Evolutionary conservation across 2,888 invertebrate genomes (phyloP), one percentile per base, ranked within the genome.

Genomic region (Odontocerum albicorne): DNA sequence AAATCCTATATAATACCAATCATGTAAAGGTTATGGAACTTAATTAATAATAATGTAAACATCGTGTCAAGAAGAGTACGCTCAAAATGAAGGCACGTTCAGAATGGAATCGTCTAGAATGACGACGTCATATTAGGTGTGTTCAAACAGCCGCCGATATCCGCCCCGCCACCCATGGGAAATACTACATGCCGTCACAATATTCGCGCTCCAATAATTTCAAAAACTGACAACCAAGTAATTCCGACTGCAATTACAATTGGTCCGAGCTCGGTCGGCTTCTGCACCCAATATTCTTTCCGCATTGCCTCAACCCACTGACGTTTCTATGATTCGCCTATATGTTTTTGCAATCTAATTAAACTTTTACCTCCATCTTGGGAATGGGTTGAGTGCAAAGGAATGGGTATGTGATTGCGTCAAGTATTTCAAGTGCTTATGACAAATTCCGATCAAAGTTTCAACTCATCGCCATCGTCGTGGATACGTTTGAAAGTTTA

Each of bases 161-260:
- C 6, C 15, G 6, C 31, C 40, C 19, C 13, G 42, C 40, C 12
- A 22, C 60, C 52, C 58, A 60, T 65, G 66, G 56, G 66, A 67
- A 65, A 60, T 61, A 21, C 55, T 49, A 51, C 67, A 65, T 62
- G 62, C 62, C 62, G 55, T 52, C 47, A 57, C 60, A 56, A 61
- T 64, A 60, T 64, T 67, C 66, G 65, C 65, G 63, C 62, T 54
- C 60, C 63, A 62, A 56, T 60, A 62, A 61, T 61, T 57, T 54
- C 55, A 55, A 53, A 57, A 60, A 59, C 53, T 59, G 62, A 52
- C 57, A 50, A 42, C 39, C 47, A 46, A 60, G 55, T 55, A 49
- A 56, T 49, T 60, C 52, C 44, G 52, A 51, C 51, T 60, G 60
- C 55, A 60, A 57, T 57, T 57, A 55, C 57, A 54, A 40, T 47